phyloP scores from a whole-genome alignment of 2,113 vertebrate genomes.

The Dipodomys stephensi region DNA sequence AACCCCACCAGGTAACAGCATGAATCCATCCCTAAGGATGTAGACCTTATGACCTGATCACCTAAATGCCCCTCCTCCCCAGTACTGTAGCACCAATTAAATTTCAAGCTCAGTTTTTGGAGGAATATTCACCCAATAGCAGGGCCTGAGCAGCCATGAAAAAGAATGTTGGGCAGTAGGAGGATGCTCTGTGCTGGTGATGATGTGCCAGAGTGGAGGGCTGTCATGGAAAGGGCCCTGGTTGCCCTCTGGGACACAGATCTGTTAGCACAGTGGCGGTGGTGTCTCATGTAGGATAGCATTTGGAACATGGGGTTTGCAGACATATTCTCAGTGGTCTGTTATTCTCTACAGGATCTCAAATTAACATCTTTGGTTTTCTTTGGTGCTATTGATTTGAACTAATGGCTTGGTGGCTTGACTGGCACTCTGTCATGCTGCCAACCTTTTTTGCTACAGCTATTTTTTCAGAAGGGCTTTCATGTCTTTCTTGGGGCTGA shows the following conservation, averaged over 20 bases:
- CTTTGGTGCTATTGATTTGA: neutral
- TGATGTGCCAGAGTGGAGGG: too few relatives aligned
- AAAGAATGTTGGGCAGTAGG: neutral
- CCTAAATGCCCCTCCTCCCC: too few relatives aligned
- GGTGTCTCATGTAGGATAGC: neutral
- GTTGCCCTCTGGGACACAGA: neutral
- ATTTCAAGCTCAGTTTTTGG: neutral
- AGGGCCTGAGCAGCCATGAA: neutral
- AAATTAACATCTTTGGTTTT: neutral
- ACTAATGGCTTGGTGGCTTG: too few relatives aligned
- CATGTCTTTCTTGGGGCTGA: too few relatives aligned
- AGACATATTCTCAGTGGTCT: neutral
- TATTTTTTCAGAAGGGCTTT: too few relatives aligned
- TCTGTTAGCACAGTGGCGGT: neutral
- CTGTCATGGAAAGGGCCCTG: too few relatives aligned
- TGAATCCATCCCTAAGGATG: neutral
- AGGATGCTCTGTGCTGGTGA: neutral
- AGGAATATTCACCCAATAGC: neutral
- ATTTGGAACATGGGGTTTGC: neutral
- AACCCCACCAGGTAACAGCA: neutral
- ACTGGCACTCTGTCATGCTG: too few relatives aligned
- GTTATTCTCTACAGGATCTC: neutral
- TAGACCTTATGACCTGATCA: neutral
- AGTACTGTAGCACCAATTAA: neutral
- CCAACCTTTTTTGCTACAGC: too few relatives aligned